Evolutionary conservation across 2,888 invertebrate genomes (phyloP).

Genomic region (Pterobdella sp.): DNA sequence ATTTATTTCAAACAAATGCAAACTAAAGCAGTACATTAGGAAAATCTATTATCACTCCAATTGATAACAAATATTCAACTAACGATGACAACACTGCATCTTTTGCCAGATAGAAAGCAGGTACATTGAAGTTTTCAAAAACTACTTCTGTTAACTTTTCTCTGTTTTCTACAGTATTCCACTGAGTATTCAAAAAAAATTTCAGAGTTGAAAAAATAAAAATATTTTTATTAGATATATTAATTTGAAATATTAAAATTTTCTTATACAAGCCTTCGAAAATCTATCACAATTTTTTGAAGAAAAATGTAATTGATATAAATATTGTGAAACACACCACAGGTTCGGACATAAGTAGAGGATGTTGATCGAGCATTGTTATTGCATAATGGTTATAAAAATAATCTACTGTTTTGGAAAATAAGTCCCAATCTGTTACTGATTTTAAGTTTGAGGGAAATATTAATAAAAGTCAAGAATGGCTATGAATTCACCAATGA

Average conservation of each 20-base stretch:
- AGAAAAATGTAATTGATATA: neutral
- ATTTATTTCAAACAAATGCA: too few species aligned
- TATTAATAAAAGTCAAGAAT: too few species aligned
- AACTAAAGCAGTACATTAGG: too few species aligned
- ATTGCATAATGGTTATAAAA: slow-evolving; percentile 86
- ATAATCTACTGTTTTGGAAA: slow-evolving; percentile 89
- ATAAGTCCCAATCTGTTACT: slow-evolving; percentile 95
- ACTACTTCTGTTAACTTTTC: slow-evolving; percentile 92
- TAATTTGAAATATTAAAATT: neutral
- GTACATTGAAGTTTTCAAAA: slow-evolving; percentile 94
- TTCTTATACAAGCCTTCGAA: neutral
- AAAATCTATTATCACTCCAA: too few species aligned
- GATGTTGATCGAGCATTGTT: slow-evolving; percentile 88
- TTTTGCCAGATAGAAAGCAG: slow-evolving; percentile 94
- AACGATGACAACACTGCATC: slow-evolving; percentile 90
- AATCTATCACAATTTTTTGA: neutral
- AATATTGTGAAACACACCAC: slow-evolving; percentile 55
- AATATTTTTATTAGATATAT: too few species aligned
- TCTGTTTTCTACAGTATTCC: slow-evolving; percentile 83
- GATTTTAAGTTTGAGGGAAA: too few species aligned
- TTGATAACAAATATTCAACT: too few species aligned
- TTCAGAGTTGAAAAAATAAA: neutral
- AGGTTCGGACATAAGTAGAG: slow-evolving; percentile 92
- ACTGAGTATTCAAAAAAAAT: slow-evolving; percentile 51
- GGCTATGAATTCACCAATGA: neutral